Evolutionary conservation across 2,888 invertebrate genomes (phyloP), one percentile per base, ranked within the genome.

Genomic region (Drosophila quinaria): DNA sequence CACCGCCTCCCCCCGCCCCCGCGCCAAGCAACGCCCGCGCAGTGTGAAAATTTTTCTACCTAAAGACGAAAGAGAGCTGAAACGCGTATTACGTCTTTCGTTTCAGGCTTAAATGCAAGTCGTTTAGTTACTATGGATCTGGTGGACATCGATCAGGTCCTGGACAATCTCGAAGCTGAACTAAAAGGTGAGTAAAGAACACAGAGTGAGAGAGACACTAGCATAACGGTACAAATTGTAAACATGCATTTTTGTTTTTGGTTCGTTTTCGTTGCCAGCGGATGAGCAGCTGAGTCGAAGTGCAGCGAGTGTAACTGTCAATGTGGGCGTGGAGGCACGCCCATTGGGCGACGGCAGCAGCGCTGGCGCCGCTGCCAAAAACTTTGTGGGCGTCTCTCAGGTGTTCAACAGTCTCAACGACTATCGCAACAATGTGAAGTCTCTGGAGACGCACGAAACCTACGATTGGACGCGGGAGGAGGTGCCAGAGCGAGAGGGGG

Each of bases 101-200:
- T 67, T 75, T 39, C 71, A 69, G 74, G 74, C 70, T 81, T 80
- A 72, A 67, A 80, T 80, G 80, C 65, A 59, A 70, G 64, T 50
- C 35, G 33, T n/a, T 31, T 78, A 78, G 70, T 46, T 22, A 77
- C 17, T 46, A 93, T 93, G 93, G 93, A 93, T 91, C 88, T 93
- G 66, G 95, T 97, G 71, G 97, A 97, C 93, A 94, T 97, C 90
- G 97, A 97, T 92, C 96, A 96, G 93, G 96, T 97, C 74, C 93
- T 97, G 66, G 97, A 97, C 92, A 97, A 97, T 91, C 96, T 97
- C 90, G 97, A 97, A 92, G 77, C 77, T 1, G 77, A 77, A 63
- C 75, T 79, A 15, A 77, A 77, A 77, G 77, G 80, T 77, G 37
- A 1, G 33, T 29, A 17, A 37, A n/a, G n/a, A 6, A 2, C n/a